Conservation (phyloP, 2,797 vertebrate genomes). For the Hydrocynus forskahlii region DNA sequence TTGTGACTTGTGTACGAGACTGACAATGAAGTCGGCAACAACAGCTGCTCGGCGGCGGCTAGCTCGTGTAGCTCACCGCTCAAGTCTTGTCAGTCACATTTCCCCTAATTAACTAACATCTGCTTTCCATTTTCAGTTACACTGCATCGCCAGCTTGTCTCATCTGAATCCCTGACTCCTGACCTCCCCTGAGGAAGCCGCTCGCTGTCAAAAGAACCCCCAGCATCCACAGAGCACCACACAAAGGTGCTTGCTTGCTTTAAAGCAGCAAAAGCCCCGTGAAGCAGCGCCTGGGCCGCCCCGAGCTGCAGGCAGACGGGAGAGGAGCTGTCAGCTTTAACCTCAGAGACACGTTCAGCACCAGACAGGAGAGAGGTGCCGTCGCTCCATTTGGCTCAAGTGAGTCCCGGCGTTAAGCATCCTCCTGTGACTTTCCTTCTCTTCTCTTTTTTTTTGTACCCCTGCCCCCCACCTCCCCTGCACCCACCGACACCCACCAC, state of each 20-base stretch:
- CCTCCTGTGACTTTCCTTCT: constrained; percentile 59
- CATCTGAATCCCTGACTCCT: constrained; percentile 93
- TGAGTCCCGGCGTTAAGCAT: constrained; percentile 62
- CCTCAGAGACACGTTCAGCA: constrained; percentile 57
- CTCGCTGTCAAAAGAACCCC: constrained; percentile 81
- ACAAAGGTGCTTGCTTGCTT: constrained; percentile 63
- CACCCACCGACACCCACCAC: constrained; percentile 8
- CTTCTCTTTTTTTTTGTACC: constrained; percentile 21
- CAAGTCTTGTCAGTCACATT: constrained; percentile 98
- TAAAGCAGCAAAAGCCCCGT: constrained; percentile 63
- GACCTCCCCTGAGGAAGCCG: constrained; percentile 91
- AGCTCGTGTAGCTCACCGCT: constrained; percentile 89
- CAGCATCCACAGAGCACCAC: constrained; percentile 59
- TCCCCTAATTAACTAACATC: constrained; percentile 99
- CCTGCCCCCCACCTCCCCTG: constrained; percentile 27
- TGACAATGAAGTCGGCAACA: constrained; percentile 92
- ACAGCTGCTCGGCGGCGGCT: constrained; percentile 93
- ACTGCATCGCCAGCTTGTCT: constrained; percentile 94
- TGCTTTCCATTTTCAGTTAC: constrained; percentile 97
- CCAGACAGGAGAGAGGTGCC: constrained; percentile 50
- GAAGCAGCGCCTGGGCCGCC: constrained; percentile 43
- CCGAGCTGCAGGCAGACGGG: constrained; percentile 40
- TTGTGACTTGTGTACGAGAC: constrained; percentile 91
- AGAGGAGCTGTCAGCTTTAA: constrained; percentile 40
- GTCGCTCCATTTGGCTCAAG: constrained; percentile 55